Evolutionary conservation across 2,888 invertebrate species (phyloP).

Genomic region (Eristalinus aeneus): DNA sequence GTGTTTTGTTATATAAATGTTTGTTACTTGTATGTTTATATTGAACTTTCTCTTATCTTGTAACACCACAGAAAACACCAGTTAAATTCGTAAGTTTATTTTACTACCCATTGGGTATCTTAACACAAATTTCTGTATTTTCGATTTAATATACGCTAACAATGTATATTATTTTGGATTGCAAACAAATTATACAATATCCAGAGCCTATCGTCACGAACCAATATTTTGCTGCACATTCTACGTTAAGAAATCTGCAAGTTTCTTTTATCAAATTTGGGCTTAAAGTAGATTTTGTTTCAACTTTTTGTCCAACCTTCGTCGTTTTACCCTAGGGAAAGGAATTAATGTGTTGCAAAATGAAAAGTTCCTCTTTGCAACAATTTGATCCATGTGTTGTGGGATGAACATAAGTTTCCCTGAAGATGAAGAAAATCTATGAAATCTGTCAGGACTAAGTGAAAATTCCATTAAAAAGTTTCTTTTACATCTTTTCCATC

Average conservation of each 20-base stretch:
- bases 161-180: no score
- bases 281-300: slow-evolving; percentile 17
- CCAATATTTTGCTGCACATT: background rate
- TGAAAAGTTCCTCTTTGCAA: slow-evolving; percentile 37
- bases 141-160: no score
- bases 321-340: background rate
- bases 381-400: slow-evolving; percentile 48
- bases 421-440: slow-evolving; percentile 13
- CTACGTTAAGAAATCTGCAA: background rate
- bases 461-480: slow-evolving; percentile 61
- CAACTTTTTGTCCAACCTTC: background rate
- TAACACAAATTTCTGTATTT: no score
- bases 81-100: no score
- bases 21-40: no score
- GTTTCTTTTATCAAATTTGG: slow-evolving; percentile 2
- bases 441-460: slow-evolving; percentile 37
- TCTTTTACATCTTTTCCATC: slow-evolving; percentile 16
- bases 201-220: no score
- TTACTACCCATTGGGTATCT: no score
- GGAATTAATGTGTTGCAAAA: slow-evolving; percentile 23
- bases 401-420: slow-evolving; percentile 14
- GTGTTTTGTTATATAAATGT: no score
- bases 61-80: no score
- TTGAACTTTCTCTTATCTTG: no score
- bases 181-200: no score